Evolutionary conservation across 2,888 invertebrate genomes (phyloP).

Genomic region (Periphyllus acericola): DNA sequence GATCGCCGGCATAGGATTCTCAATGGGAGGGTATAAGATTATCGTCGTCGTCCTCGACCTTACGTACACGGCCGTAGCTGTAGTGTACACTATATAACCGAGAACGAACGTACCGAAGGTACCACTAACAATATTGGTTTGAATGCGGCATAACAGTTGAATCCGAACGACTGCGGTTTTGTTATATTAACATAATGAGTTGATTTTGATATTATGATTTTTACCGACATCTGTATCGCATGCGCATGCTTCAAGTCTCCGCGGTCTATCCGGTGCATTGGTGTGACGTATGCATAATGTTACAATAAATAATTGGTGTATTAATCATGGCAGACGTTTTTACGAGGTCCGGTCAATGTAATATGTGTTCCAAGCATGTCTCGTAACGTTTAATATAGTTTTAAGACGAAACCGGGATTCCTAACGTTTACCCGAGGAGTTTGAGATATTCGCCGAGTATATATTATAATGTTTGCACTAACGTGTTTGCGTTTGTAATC

Average conservation of each 20-base stretch:
- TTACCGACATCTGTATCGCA: constrained; percentile 10
- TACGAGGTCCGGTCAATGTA: neutral
- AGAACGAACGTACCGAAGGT: constrained; percentile 55
- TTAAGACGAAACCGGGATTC: neutral
- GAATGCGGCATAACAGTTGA: neutral
- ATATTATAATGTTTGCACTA: no score
- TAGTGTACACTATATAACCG: constrained; percentile 14
- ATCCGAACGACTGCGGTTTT: neutral
- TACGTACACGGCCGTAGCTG: constrained; percentile 26
- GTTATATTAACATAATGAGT: no score
- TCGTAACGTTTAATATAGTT: neutral
- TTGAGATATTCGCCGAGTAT: neutral
- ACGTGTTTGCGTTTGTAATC: neutral
- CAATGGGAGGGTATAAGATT: constrained; percentile 77
- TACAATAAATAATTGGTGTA: neutral
- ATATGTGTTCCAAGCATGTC: neutral
- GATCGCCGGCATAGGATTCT: constrained; percentile 82
- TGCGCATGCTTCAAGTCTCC: constrained; percentile 11
- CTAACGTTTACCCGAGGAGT: neutral
- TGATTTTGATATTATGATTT: neutral
- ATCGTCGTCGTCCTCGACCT: constrained; percentile 5
- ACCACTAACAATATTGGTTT: neutral
- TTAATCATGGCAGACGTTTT: neutral
- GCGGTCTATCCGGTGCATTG: neutral
- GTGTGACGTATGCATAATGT: neutral